Evolutionary conservation across 2,113 vertebrate species (phyloP).

Genomic region (Phrynosoma blainvillii): DNA sequence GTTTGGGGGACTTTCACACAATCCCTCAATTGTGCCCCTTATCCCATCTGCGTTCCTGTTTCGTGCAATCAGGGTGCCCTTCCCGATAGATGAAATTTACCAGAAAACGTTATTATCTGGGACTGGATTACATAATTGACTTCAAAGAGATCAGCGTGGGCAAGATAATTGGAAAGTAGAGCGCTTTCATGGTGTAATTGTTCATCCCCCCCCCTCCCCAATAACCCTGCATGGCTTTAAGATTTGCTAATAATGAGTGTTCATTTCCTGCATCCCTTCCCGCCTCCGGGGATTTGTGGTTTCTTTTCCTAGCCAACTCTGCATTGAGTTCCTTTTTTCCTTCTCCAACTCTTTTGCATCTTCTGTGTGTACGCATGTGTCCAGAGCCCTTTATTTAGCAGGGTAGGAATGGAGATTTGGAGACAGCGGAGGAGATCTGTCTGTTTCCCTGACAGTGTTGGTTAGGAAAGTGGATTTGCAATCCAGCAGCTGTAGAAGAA

Average conservation of each 20-base stretch:
- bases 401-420: neutral
- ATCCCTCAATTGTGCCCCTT: neutral
- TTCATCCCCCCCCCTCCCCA: constrained; percentile 7
- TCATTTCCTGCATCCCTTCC: constrained; percentile 29
- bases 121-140: constrained; percentile 25
- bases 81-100: constrained; percentile 20
- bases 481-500: neutral
- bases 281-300: constrained; percentile 26
- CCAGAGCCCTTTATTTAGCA: neutral
- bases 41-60: neutral
- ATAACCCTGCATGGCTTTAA: neutral
- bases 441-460: no score
- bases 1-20: neutral
- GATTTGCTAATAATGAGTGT: neutral
- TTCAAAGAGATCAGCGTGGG: constrained; percentile 30
- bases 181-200: constrained; percentile 36
- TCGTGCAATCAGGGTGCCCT: neutral
- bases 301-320: neutral
- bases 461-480: neutral
- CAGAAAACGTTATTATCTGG: constrained; percentile 26
- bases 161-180: constrained; percentile 33
- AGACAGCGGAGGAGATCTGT: neutral
- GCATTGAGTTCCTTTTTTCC: no score
- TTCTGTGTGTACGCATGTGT: neutral
- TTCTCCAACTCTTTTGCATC: neutral